Evolutionary conservation across 92 coral and sea anemone genomes (phyloP).

Genomic region (Virgularia gustaviana): DNA sequence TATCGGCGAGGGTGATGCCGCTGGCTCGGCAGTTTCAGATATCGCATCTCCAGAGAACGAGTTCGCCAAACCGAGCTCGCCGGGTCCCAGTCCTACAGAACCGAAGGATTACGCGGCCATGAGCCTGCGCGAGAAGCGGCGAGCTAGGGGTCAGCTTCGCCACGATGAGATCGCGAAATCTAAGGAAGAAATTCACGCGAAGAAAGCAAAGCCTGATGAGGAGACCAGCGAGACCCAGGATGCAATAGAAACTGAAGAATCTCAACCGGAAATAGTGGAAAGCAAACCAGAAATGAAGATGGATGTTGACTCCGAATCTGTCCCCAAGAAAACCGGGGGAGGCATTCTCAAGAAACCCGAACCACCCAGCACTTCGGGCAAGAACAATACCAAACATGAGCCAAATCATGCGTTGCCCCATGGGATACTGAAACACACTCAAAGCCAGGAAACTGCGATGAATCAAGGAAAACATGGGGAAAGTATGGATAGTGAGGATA

Average conservation of each 20-base stretch:
- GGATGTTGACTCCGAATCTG: constrained; percentile 18
- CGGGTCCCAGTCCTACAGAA: not conserved
- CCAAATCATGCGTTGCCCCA: constrained; percentile 29
- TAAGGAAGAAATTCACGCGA: constrained; percentile 23
- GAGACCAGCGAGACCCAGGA: not conserved
- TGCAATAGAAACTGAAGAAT: not conserved
- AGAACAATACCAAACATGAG: too few relatives aligned
- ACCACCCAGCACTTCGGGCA: constrained; percentile 5
- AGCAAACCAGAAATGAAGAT: not conserved
- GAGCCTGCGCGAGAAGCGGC: constrained; percentile 31
- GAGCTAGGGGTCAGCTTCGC: constrained; percentile 25
- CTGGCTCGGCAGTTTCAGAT: constrained; percentile 8
- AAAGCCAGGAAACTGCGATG: too few relatives aligned
- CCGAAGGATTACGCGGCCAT: constrained; percentile 9
- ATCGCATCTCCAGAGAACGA: not conserved
- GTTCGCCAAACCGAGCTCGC: not conserved
- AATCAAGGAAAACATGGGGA: too few relatives aligned
- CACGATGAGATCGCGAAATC: constrained; percentile 26
- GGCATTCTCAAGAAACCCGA: constrained; percentile 25
- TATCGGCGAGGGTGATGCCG: constrained; percentile 27
- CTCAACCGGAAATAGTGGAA: not conserved
- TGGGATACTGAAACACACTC: constrained; percentile 26
- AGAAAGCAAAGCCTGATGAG: not conserved
- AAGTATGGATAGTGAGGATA: too few relatives aligned
- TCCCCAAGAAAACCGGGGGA: not conserved